Evolutionary conservation across 2,888 invertebrate species (phyloP), one percentile per base, ranked within the genome.

Genomic region (Luperina nickerlii): DNA sequence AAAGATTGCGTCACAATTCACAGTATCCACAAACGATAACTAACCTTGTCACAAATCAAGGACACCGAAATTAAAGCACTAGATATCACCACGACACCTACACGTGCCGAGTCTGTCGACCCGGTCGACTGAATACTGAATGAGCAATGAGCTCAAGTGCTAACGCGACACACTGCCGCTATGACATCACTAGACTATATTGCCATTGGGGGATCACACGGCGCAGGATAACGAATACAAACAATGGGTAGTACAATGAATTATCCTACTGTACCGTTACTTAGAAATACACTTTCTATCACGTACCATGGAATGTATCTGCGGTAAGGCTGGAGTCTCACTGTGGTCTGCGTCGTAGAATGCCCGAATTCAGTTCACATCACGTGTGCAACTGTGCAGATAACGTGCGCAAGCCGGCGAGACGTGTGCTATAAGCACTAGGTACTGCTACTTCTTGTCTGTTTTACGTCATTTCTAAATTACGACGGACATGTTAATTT

Each of bases 11-110:
- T 74, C 79, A 82, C 82, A 79, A 70, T 70, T 76, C 62, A 81
- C 70, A 60, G 24, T 72, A 74, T 0, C 38, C 70, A 76, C 76
- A 51, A 69, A 73, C 27, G 60, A 42, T 81, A 76, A 83, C 85
- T 69, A 80, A 85, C 85, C 85, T 85, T 83, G 77, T 71, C 76
- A 67, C 13, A 27, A 80, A 73, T 83, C 83, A 85, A 85, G 85
- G 85, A 80, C 83, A 85, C 73, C 20, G 42, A 78, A 78, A 82
- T 70, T 75, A 80, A 51, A 60, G 27, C 85, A 77, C 76, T 68
- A 42, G 38, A 62, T 81, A 78, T 74, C 32, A 73, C 42, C 68
- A 81, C 81, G 62, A 70, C 70, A 67, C 66, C 73, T 67, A 62
- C 75, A 42, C 85, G 73, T 71, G 73, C 74, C 27, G 48, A 38